A percentile compares a stretch with the other conserved stretches of the same genome.
Conservation (phyloP, 2,113 vertebrate genomes). For the Psittacara wagleri region DNA sequence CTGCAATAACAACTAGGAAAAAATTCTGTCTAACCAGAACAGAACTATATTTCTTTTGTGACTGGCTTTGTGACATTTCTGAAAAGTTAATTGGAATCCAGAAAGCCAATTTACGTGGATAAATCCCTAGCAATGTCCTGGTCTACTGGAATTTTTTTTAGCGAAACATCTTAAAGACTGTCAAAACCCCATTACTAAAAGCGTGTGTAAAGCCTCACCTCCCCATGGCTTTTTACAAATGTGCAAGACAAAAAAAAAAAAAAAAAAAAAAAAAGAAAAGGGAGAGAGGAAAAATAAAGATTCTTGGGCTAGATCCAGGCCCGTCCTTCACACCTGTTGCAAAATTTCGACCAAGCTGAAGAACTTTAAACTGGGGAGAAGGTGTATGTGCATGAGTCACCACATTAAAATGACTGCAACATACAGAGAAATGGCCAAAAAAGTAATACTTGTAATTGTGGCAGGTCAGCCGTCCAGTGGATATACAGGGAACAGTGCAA, state of each 20-base stretch:
- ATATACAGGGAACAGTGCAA: accelerated
- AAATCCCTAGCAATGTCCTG: not conserved
- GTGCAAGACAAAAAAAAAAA: not conserved
- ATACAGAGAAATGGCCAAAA: not conserved
- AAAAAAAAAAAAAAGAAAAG: not conserved
- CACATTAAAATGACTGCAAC: not conserved
- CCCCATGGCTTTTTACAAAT: not conserved
- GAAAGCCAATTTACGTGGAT: not conserved
- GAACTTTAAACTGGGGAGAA: not conserved
- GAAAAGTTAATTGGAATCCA: not conserved
- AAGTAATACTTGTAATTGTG: not conserved
- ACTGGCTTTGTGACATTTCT: not conserved
- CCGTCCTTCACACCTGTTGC: not conserved
- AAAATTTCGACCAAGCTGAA: not conserved
- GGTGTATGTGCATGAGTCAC: not conserved
- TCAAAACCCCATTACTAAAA: not conserved
- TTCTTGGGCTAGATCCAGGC: not conserved
- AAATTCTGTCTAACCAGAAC: not conserved
- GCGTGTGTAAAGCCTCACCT: not conserved
- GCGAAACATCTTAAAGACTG: not conserved
- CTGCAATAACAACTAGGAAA: not conserved
- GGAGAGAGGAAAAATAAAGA: not conserved
- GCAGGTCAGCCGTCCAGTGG: no score
- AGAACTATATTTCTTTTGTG: not conserved
- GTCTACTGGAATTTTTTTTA: not conserved